Base-by-base conservation (phyloP, 2,797 vertebrate species). In the Pseudomugil tenellus region DNA sequence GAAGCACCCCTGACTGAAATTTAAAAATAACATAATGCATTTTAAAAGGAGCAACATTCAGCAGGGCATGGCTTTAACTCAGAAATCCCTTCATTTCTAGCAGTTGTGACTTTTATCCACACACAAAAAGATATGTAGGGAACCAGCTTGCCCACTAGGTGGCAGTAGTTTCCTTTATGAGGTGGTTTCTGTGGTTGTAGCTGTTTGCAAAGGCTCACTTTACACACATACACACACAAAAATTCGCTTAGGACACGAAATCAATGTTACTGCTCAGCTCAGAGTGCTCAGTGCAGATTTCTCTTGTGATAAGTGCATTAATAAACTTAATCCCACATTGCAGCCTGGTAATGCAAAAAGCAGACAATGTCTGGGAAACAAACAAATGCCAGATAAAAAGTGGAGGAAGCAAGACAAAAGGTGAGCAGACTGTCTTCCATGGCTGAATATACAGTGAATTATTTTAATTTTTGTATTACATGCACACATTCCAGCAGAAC, bases 81-180 rank as follows among this genome's bases (percentile, higher is more conserved):
- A 16, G 7, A 16, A 39, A 39, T 19, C 9, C 17, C 19, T 53
- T 41, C 26, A 37, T 2, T 29, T 21, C 6, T 6, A 63, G 14
- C 1, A 53, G 61, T 5, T 21, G 48, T 14, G 14, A 34, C 17
- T 3, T 23, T 21, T 2, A 2, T 7, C 25, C 11, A 16, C n/a
- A 7, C 21, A 46, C 2, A 21, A 46, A 51, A 41, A 69, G 48
- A 14, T n/a, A 11, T 17, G n/a, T 28, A 58, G n/a, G 6, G n/a
- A 4, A 3, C 21, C n/a, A 13, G 0, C 57, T 48, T 63, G 12
- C 63, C 88, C 90, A 86, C 79, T 74, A 84, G 90, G 51, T 87
- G 87, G 77, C 81, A 88, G 78, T 89, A 60, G 37, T 74, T 65
- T 58, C 19, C 83, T 84, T 80, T 0, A 72, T 52, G 4, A 52